Evolutionary conservation across 2,797 vertebrate species (phyloP).

Genomic region (Macrochelys suwanniensis): DNA sequence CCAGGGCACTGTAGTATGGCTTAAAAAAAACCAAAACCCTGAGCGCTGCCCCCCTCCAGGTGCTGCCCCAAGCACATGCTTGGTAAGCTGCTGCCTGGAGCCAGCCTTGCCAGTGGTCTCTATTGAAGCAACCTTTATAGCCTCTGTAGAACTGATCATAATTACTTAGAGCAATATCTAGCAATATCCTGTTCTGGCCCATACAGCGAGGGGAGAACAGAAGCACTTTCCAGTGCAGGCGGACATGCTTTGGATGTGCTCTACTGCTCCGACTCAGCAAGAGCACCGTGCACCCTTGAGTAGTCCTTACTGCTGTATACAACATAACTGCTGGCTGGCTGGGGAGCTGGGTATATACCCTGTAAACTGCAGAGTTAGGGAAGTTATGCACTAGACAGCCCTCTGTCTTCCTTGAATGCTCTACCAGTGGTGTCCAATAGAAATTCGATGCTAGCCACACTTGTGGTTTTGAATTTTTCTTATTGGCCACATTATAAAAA

Average conservation of each 20-base stretch:
- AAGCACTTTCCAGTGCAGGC: not conserved
- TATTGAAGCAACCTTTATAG: not conserved
- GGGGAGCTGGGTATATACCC: not conserved
- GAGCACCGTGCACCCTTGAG: fast-evolving
- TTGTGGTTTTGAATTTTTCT: too few relatives aligned
- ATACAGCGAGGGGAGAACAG: not conserved
- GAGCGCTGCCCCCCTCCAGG: too few relatives aligned
- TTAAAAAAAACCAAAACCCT: too few relatives aligned
- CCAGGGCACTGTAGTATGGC: too few relatives aligned
- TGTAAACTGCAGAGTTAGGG: not conserved
- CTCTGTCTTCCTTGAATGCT: not conserved
- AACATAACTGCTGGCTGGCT: not conserved
- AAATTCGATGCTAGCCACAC: too few relatives aligned
- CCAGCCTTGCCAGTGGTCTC: not conserved
- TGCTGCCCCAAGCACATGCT: too few relatives aligned
- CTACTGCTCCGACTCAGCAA: not conserved
- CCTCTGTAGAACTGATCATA: not conserved
- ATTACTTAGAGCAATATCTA: not conserved
- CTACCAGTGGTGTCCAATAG: too few relatives aligned
- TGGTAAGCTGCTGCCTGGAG: too few relatives aligned
- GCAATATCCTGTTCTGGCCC: fast-evolving
- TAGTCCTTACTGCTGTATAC: too few relatives aligned
- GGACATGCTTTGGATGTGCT: not conserved
- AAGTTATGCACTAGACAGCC: not conserved
- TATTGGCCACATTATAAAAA: too few relatives aligned